Evolutionary conservation across 2,113 vertebrate species (phyloP), one percentile per base, ranked within the genome.

Genomic region (Melozone crissalis): DNA sequence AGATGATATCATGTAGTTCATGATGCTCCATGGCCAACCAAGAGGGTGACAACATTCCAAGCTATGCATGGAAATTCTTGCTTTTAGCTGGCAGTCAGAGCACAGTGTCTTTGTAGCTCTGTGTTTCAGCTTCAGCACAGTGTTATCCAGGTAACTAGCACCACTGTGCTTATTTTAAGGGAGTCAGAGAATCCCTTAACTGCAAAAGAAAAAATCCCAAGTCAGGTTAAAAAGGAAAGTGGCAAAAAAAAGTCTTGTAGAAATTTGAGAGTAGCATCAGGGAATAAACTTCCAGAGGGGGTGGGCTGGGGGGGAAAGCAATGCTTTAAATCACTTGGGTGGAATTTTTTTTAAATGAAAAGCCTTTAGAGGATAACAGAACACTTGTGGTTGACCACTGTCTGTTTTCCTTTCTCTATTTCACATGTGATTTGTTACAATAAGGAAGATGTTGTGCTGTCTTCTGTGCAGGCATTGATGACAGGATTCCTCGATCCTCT

Each of bases 271-370:
- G 22, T 26, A 91, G 19, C 26, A n/a, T 47, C 46, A 58, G 21
- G 27, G 27, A 81, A 78, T 43, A 73, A 49, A 35, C 10, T 39
- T 33, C 17, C 0, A 1, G 33, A 15, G 27, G 4, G 28, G 22
- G 3, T 2, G 2, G 35, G 17, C 9, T 2, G 16, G 15, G 15
- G 11, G 11, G 7, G 2, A 8, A 65, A 37, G 4, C 19, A 65
- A 31, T 13, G 4, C 20, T 59, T 89, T 31, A 57, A 75, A 57
- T 75, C 35, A 35, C 23, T 22, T 12, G 4, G 14, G 18, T n/a
- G 13, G 24, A 16, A 18, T 28, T 52, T 47, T 81, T 84, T 66
- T 2, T 0, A 11, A n/a, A 22, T 28, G 7, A 6, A 44, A 66
- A 74, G 9, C 21, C 81, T 89, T 74, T n/a, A 37, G 55, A 49